Base-by-base conservation (phyloP, 2,888 invertebrate species). In the Zygothrica quintamaculata region DNA sequence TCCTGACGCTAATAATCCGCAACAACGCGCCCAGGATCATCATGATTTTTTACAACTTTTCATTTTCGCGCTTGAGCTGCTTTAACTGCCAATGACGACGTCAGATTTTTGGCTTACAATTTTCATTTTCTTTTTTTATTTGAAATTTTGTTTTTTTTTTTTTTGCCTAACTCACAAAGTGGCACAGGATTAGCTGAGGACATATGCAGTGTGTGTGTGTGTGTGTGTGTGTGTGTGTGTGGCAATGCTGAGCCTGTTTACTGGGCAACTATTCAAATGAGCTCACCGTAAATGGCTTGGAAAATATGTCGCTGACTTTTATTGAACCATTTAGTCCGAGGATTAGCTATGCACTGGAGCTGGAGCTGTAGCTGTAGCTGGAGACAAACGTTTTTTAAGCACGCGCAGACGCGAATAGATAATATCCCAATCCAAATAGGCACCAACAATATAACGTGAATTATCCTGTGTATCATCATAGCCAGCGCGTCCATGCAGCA, bases 391-490 rank as follows among this genome's bases (percentile, higher is more conserved):
- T 25, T 68, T 74, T 46, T 89, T 89, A n/a, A 90, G 79, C 31
- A 91, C 89, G 33, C 91, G 80, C 52, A 91, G 56, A 65, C 93
- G 92, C 1, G 95, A 95, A 82, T 94, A 94, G 67, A 95, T 92
- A 84, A 95, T 94, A 89, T 96, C 96, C 96, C 96, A 96, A 88
- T 95, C 95, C 6, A 96, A 88, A 87, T 95, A 96, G 43, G 93
- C 94, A 7, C 96, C 96, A 61, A 95, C 93, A n/a, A 96, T 90
- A 77, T 93, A 93, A 51, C 95, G 88, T 0, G 89, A 78, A 88
- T 93, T 93, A 4, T 87, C 75, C 8, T 89, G 89, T 6, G 89
- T 91, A 69, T 94, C 94, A 84, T 92, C 92, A 88, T 95, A 96
- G 1, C 92, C 93, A 42, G 92, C 93, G 55, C 96, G 92, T 0